A percentile compares a stretch with the other conserved stretches of the same genome.
phyloP scores from a whole-genome alignment of 2,797 vertebrate genomes.

The Hirundo rustica region DNA sequence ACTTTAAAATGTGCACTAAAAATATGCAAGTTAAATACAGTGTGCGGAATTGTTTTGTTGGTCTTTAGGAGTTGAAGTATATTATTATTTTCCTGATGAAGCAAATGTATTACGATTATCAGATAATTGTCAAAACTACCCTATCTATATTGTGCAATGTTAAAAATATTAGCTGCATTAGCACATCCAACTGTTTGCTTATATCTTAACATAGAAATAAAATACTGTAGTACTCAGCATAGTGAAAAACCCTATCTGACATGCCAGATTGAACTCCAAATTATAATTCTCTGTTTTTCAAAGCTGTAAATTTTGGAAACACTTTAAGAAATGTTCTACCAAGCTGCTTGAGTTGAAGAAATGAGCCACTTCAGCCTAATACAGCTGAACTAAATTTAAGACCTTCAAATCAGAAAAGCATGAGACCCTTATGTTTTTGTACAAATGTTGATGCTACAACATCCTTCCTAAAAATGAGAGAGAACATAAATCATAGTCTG shows the following conservation, averaged over 20 bases:
- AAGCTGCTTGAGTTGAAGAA: constrained; percentile 20
- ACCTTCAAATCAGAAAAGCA: neutral
- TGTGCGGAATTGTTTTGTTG: neutral
- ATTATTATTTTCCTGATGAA: neutral
- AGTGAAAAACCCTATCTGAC: neutral
- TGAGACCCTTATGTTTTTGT: neutral
- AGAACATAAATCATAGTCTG: neutral
- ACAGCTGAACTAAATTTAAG: neutral
- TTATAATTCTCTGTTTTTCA: neutral
- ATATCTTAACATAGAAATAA: neutral
- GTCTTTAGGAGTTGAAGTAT: neutral
- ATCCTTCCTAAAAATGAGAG: neutral
- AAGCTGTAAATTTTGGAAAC: neutral
- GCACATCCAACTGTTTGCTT: neutral
- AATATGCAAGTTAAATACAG: neutral
- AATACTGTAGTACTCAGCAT: neutral
- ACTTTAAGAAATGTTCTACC: neutral
- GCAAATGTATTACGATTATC: neutral
- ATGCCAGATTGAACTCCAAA: neutral
- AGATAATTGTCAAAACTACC: neutral
- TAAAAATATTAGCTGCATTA: neutral
- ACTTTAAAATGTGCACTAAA: neutral
- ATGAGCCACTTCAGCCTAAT: neutral
- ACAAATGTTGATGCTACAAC: neutral
- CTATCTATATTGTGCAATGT: neutral